Conservation (phyloP, 2,888 invertebrate species). For the Eupithecia abbreviata region DNA sequence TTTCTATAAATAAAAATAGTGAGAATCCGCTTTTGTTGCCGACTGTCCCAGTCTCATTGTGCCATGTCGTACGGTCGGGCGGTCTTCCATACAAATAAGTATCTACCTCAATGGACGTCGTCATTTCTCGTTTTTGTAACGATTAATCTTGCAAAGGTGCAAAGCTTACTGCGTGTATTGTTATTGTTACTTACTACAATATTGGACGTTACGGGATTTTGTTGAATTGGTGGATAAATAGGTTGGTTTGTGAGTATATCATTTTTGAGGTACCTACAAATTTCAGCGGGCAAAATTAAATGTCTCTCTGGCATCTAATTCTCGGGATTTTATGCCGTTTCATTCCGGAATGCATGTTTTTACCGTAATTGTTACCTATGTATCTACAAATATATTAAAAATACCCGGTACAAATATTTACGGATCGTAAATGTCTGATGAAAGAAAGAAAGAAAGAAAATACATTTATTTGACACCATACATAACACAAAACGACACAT, state of each 20-base stretch:
- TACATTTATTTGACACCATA: no score
- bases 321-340: no score
- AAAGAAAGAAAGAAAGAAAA: no score
- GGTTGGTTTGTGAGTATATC: background rate
- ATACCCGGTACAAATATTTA: no score
- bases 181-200: constrained; percentile 2
- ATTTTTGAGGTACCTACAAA: no score
- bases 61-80: constrained; percentile 30
- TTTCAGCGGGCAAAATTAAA: no score
- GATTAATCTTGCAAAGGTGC: constrained; percentile 26
- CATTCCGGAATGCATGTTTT: no score
- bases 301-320: no score
- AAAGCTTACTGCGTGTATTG: constrained; percentile 11
- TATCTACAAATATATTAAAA: no score
- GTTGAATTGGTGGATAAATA: background rate
- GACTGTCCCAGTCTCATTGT: constrained; percentile 66
- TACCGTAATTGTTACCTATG: no score
- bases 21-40: background rate
- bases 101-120: constrained; percentile 10
- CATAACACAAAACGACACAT: no score
- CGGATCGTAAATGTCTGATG: no score
- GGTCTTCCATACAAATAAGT: constrained; percentile 26
- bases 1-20: background rate
- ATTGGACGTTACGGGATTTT: constrained; percentile 17
- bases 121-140: constrained; percentile 34